Evolutionary conservation across 2,113 vertebrate genomes (phyloP).

Genomic region (Turnix velox): DNA sequence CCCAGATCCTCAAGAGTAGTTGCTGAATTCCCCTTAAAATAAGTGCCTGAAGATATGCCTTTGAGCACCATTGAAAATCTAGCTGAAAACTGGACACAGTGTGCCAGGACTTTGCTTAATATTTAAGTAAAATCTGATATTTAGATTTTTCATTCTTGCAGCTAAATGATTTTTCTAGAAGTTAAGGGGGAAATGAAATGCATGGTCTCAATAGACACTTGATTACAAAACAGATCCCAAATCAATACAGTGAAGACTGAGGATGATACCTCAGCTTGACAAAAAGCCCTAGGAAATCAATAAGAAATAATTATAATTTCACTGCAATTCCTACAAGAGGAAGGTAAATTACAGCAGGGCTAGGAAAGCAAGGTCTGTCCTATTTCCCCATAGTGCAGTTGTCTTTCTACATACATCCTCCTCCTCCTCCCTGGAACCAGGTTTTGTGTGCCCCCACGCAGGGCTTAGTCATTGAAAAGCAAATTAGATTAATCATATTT

Average conservation of each 20-base stretch:
- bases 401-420: background rate
- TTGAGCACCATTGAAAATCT: background rate
- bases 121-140: background rate
- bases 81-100: background rate
- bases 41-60: background rate
- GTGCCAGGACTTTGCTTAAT: background rate
- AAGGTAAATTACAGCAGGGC: background rate
- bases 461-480: background rate
- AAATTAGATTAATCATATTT: background rate
- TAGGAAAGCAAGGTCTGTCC: background rate
- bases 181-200: background rate
- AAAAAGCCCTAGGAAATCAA: background rate
- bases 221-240: background rate
- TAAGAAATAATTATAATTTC: background rate
- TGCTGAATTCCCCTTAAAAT: background rate
- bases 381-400: background rate
- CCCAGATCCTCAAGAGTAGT: background rate
- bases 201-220: background rate
- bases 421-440: background rate
- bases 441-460: background rate
- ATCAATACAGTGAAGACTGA: background rate
- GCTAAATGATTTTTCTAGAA: background rate
- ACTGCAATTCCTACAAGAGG: background rate
- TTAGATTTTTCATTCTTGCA: background rate
- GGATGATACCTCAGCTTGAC: background rate